Evolutionary conservation across 2,797 vertebrate species (phyloP).

Genomic region (Girardinus metallicus): DNA sequence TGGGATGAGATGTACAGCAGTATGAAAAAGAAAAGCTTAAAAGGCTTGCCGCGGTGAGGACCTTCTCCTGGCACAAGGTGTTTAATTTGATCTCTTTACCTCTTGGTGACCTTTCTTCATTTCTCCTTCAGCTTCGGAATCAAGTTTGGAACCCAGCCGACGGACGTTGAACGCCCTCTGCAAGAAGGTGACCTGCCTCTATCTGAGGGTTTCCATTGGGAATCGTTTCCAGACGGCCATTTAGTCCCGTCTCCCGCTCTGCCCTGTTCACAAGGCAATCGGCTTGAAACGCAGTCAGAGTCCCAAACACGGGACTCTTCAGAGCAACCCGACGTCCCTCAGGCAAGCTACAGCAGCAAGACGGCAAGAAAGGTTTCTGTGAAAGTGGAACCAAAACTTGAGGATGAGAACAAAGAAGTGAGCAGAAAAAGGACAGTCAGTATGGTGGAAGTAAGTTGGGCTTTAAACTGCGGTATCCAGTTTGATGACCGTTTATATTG

Average conservation of each 20-base stretch:
- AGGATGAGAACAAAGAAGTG: slow-evolving; percentile 67
- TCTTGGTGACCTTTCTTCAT: not conserved
- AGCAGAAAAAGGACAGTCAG: slow-evolving; percentile 78
- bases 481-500: not conserved
- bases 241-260: not conserved
- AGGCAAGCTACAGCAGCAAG: not conserved
- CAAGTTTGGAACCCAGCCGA: slow-evolving; percentile 76
- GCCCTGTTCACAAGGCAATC: not conserved
- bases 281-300: not conserved
- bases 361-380: slow-evolving; percentile 33
- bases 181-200: slow-evolving; percentile 71
- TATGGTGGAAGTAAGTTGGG: slow-evolving; percentile 65
- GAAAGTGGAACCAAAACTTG: slow-evolving; percentile 74
- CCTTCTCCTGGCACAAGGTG: not conserved
- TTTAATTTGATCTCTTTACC: not conserved
- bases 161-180: slow-evolving; percentile 55
- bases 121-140: slow-evolving; percentile 86
- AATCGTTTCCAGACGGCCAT: slow-evolving; percentile 66
- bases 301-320: not conserved
- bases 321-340: slow-evolving; percentile 3
- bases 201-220: slow-evolving; percentile 92
- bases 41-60: slow-evolving; percentile 87
- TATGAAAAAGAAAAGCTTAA: slow-evolving; percentile 82
- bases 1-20: slow-evolving; percentile 86
- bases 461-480: not conserved